A percentile compares a stretch with the other conserved stretches of the same genome.
phyloP scores from a whole-genome alignment of 1,140 invertebrate genomes.

The Magallana angulata region DNA sequence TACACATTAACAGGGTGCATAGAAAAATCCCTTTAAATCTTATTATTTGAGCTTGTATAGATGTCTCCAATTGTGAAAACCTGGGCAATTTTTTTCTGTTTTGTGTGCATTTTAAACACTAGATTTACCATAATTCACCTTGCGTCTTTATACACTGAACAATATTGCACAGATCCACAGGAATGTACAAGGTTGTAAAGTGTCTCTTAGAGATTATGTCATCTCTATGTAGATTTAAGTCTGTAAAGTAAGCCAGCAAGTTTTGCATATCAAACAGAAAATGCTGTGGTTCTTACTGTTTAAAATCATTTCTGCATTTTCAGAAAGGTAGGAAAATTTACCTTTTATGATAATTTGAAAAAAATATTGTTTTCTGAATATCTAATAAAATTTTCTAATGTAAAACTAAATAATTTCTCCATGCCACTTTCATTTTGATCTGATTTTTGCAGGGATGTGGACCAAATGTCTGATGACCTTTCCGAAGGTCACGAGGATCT shows the following conservation, averaged over 20 bases:
- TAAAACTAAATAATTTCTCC: background rate
- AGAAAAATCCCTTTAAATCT: no score
- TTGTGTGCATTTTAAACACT: background rate
- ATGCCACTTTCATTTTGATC: background rate
- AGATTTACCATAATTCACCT: background rate
- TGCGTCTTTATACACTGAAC: background rate
- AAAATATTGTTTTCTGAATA: background rate
- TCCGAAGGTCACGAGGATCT: slow-evolving; percentile 66
- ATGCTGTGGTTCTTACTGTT: slow-evolving; percentile 2
- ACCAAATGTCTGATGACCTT: slow-evolving; percentile 73
- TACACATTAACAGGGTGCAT: background rate
- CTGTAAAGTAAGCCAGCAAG: background rate
- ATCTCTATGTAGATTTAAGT: background rate
- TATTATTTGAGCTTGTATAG: background rate
- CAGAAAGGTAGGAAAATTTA: background rate
- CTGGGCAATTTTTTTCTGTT: background rate
- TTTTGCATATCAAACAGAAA: background rate
- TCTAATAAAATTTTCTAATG: no score
- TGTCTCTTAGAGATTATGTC: background rate
- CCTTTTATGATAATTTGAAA: background rate
- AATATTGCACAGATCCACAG: slow-evolving; percentile 2
- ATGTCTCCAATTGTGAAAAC: background rate
- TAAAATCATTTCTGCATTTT: slow-evolving; percentile 21
- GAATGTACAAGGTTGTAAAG: background rate
- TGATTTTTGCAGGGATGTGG: slow-evolving; percentile 68